These are phyloP conservation scores for Ptilonorhynchus violaceus DNA, from an alignment of 2,113 vertebrate genomes.

Conservation along the genomic window DNA sequence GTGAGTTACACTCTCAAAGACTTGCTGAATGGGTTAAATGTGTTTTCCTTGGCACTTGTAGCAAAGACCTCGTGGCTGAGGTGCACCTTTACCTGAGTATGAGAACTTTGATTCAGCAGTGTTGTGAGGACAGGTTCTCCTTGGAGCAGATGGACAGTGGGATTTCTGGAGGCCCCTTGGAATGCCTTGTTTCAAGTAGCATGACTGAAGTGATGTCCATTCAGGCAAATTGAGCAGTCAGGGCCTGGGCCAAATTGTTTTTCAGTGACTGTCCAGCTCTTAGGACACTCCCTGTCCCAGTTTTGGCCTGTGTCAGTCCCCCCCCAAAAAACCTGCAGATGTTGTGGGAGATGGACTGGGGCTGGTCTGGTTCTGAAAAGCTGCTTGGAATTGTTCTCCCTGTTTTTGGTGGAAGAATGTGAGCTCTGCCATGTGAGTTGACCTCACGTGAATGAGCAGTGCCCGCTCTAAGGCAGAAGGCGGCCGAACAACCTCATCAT, in stretches of 20 bases:
- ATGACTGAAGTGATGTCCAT: neutral
- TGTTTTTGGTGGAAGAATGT: neutral
- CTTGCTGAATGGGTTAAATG: neutral
- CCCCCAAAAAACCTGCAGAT: neutral
- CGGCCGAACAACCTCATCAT: neutral
- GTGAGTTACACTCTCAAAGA: constrained; percentile 67
- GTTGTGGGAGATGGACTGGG: neutral
- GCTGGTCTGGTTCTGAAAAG: neutral
- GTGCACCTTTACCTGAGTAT: neutral
- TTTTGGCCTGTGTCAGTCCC: neutral
- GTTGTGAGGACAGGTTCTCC: neutral
- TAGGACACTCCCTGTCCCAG: neutral
- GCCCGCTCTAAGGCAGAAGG: neutral
- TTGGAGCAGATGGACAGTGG: neutral
- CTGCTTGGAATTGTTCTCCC: neutral
- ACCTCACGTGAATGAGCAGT: neutral
- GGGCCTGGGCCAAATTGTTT: neutral
- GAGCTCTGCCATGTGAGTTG: neutral
- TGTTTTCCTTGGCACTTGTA: neutral
- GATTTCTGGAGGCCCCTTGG: neutral
- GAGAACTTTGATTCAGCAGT: neutral
- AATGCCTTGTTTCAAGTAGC: neutral
- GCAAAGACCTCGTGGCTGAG: neutral
- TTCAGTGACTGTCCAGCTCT: rapidly evolving
- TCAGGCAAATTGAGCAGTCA: neutral